phyloP scores from a whole-genome alignment of 2,797 vertebrate genomes.

The Eulemur coronatus region DNA sequence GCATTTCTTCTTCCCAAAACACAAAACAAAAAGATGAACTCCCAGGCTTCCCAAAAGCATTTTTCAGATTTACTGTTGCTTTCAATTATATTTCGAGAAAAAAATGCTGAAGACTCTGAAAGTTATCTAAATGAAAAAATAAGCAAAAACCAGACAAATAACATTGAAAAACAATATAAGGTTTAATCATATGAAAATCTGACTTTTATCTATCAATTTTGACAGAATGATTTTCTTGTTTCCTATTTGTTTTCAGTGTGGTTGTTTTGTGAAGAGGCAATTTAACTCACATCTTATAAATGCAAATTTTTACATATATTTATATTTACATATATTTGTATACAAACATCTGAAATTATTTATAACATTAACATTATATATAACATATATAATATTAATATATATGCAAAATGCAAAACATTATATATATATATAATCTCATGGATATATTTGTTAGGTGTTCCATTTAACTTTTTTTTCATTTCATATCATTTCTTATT shows the following conservation, averaged over 20 bases:
- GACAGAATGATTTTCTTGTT: not conserved
- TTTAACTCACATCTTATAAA: not conserved
- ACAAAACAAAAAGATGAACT: slow-evolving; percentile 17
- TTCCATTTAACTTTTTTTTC: not conserved
- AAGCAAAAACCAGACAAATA: not conserved
- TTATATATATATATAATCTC: not conserved
- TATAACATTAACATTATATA: not conserved
- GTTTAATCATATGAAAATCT: not conserved
- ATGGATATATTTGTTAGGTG: not conserved
- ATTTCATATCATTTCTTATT: not conserved
- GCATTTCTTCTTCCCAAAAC: not conserved
- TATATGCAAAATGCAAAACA: not conserved
- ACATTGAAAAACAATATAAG: not conserved
- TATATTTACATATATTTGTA: not conserved
- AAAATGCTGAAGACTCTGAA: not conserved
- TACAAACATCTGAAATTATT: not conserved
- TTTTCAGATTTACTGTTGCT: not conserved
- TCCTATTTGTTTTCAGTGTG: not conserved
- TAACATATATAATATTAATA: not conserved
- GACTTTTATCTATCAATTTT: not conserved
- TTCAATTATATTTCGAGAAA: not conserved
- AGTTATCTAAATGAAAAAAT: not conserved
- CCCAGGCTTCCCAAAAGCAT: not conserved
- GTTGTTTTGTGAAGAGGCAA: not conserved
- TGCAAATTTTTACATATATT: not conserved